Evolutionary conservation across 2,888 invertebrate genomes (phyloP).

Genomic region (Agriopis leucophaearia): DNA sequence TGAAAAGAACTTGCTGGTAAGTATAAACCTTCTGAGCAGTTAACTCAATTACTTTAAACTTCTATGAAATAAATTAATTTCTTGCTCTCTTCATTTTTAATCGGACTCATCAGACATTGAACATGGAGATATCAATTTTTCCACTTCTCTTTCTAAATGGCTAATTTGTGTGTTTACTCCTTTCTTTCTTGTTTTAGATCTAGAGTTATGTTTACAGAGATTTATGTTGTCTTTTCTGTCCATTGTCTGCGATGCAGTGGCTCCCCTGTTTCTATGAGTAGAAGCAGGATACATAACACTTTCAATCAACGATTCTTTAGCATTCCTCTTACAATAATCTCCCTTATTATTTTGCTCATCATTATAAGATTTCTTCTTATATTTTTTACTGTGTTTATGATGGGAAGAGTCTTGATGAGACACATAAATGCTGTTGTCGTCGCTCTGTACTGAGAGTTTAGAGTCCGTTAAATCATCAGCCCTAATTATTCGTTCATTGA

Average conservation of each 20-base stretch:
- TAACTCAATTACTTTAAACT: constrained; percentile 42
- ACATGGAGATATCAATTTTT: constrained; percentile 65
- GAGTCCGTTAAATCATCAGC: constrained; percentile 48
- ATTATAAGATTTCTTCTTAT: constrained; percentile 34
- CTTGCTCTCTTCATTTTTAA: constrained; percentile 1
- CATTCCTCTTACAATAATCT: constrained; percentile 53
- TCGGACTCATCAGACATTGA: constrained; percentile 66
- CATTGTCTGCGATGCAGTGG: constrained; percentile 46
- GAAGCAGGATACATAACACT: constrained; percentile 62
- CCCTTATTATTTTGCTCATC: constrained; percentile 53
- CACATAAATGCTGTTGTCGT: constrained; percentile 55
- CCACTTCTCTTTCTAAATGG: constrained; percentile 72
- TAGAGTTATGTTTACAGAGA: constrained; percentile 52
- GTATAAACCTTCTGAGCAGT: constrained; percentile 1
- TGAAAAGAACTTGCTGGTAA: constrained; percentile 26
- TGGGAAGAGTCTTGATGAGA: constrained; percentile 35
- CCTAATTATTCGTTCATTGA: constrained; percentile 58
- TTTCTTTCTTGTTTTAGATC: constrained; percentile 64
- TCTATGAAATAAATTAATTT: constrained; percentile 22
- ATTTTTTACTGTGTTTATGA: constrained; percentile 54
- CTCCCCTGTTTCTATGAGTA: constrained; percentile 51
- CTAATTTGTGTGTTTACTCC: constrained; percentile 55
- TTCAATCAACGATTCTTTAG: constrained; percentile 64
- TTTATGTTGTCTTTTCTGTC: constrained; percentile 54
- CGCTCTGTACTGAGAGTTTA: constrained; percentile 54